A percentile compares a stretch with the other conserved stretches of the same genome.
These are phyloP conservation scores for Sitobion miscanthi DNA, from an alignment of 1,140 invertebrate genomes.

Conservation along the genomic window DNA sequence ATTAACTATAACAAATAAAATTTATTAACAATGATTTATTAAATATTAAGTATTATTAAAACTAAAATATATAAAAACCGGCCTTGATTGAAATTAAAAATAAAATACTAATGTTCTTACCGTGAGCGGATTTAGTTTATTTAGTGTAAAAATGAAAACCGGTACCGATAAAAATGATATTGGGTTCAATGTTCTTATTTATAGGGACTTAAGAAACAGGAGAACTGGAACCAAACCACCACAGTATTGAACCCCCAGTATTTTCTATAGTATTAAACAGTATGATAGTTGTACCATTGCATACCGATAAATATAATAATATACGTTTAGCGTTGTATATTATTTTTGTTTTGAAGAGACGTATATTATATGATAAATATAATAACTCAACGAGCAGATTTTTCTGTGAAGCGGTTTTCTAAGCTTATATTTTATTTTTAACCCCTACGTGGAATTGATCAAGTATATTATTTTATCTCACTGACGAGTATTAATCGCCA, in stretches of 20 bases:
- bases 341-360: neutral
- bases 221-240: no score
- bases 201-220: no score
- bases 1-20: no score
- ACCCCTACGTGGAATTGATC: neutral
- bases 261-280: neutral
- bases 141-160: no score
- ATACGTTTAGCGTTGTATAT: neutral
- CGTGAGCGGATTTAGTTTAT: no score
- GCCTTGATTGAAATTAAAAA: no score
- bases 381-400: neutral
- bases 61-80: neutral
- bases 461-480: neutral
- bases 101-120: no score
- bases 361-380: neutral
- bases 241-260: no score
- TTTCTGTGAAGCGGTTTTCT: neutral
- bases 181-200: no score
- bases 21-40: neutral
- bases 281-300: neutral
- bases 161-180: no score
- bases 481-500: neutral
- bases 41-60: neutral
- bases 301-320: neutral
- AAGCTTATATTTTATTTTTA: neutral